phyloP scores from a whole-genome alignment of 1,140 invertebrate species.

The Pseudomyrmex cubaensis region DNA sequence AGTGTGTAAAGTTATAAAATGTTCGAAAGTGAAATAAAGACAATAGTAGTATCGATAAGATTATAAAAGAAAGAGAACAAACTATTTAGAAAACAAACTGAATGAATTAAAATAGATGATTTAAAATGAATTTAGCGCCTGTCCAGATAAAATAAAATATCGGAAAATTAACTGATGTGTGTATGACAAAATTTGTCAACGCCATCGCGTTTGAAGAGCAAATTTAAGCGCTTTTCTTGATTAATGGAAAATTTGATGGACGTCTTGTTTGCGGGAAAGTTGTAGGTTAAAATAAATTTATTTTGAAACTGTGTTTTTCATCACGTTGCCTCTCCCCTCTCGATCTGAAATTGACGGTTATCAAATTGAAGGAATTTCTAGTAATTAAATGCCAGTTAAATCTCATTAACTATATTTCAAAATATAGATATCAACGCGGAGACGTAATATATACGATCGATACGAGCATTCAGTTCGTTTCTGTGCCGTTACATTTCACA shows the following conservation, averaged over 20 bases:
- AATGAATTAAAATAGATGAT: neutral
- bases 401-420: slow-evolving; percentile 6
- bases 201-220: neutral
- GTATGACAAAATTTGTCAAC: neutral
- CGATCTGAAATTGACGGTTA: neutral
- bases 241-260: slow-evolving; percentile 23
- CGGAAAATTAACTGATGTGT: neutral
- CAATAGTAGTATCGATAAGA: neutral
- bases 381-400: slow-evolving; percentile 29
- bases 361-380: slow-evolving; percentile 10
- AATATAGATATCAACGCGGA: neutral
- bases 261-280: neutral
- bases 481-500: slow-evolving; percentile 8
- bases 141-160: neutral
- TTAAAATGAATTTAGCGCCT: neutral
- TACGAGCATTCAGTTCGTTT: neutral
- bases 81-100: neutral
- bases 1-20: neutral
- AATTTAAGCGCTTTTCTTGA: neutral
- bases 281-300: neutral
- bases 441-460: neutral
- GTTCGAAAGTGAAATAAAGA: neutral
- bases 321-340: no score
- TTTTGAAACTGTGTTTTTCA: neutral
- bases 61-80: neutral